These are phyloP conservation scores for Epinephelus awoara DNA, from an alignment of 2,797 vertebrate species.

Conservation along the genomic window DNA sequence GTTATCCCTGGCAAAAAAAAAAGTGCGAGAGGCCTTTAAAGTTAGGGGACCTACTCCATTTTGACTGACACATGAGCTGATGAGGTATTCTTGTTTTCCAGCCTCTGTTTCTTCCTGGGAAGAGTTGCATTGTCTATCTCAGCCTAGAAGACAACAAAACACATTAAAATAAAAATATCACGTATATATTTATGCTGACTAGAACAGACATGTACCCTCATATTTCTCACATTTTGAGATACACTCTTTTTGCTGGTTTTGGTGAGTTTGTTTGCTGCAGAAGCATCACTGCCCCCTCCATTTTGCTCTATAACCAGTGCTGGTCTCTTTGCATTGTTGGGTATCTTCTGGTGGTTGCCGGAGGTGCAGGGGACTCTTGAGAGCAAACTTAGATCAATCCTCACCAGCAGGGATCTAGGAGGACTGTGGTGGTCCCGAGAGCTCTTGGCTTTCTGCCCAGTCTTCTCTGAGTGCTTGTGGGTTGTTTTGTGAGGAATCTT, in stretches of 20 bases:
- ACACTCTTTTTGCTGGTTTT: conserved; percentile 85
- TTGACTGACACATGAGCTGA: conserved; percentile 79
- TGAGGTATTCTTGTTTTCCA: conserved; percentile 83
- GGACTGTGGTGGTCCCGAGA: neutral
- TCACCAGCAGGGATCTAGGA: conserved; percentile 86
- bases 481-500: conserved; percentile 78
- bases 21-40: neutral
- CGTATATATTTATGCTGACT: neutral
- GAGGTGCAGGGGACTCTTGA: conserved; percentile 84
- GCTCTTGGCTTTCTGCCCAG: conserved; percentile 45
- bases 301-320: conserved; percentile 52
- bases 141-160: conserved; percentile 78
- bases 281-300: conserved; percentile 55
- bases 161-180: conserved; percentile 9
- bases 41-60: conserved; percentile 87
- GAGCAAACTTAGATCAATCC: conserved; percentile 90
- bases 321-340: conserved; percentile 74
- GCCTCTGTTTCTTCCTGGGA: conserved; percentile 88
- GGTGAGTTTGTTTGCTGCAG: conserved; percentile 43
- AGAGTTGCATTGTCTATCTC: conserved; percentile 77
- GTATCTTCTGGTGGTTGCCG: conserved; percentile 56
- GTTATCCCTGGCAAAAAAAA: neutral
- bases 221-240: conserved; percentile 62
- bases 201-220: neutral
- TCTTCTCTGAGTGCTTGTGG: conserved; percentile 64